Percentiles rank a stretch among this genome's conserved stretches.
phyloP scores from a whole-genome alignment of 1,140 invertebrate species.

The Hormaphis cornu region DNA sequence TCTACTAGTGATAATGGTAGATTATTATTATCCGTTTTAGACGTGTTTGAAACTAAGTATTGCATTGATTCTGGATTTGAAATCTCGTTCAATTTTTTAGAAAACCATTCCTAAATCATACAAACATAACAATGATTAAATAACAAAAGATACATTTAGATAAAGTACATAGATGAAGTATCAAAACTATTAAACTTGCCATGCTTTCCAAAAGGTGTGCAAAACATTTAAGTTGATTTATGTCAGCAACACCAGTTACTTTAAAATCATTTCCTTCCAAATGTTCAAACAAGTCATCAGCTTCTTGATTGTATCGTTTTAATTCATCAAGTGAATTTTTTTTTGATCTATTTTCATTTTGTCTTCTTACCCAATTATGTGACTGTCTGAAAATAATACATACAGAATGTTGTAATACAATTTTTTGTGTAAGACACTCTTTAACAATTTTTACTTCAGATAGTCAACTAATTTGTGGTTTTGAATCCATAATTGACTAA shows the following conservation, averaged over 20 bases:
- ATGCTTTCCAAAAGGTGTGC: conserved; percentile 87
- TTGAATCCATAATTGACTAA: conserved; percentile 83
- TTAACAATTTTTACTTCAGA: conserved; percentile 52
- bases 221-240: conserved; percentile 65
- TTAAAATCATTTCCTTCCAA: conserved; percentile 73
- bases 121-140: not conserved
- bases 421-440: not conserved
- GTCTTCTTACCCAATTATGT: conserved; percentile 71
- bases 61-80: conserved; percentile 23
- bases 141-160: not conserved
- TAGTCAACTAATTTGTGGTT: conserved; percentile 90
- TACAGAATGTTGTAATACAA: not conserved
- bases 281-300: conserved; percentile 82
- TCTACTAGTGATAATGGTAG: conserved; percentile 20
- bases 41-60: conserved; percentile 6
- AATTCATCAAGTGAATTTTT: conserved; percentile 67
- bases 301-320: conserved; percentile 74
- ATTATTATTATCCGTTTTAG: conserved; percentile 27
- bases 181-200: conserved; percentile 46
- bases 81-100: conserved; percentile 43
- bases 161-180: not conserved
- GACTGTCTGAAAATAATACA: conserved; percentile 40
- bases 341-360: conserved; percentile 42
- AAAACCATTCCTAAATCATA: conserved; percentile 57
- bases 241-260: conserved; percentile 75